These are phyloP conservation scores for Eulemur coronatus DNA, from an alignment of 2,797 vertebrate species.

Conservation along the genomic window DNA sequence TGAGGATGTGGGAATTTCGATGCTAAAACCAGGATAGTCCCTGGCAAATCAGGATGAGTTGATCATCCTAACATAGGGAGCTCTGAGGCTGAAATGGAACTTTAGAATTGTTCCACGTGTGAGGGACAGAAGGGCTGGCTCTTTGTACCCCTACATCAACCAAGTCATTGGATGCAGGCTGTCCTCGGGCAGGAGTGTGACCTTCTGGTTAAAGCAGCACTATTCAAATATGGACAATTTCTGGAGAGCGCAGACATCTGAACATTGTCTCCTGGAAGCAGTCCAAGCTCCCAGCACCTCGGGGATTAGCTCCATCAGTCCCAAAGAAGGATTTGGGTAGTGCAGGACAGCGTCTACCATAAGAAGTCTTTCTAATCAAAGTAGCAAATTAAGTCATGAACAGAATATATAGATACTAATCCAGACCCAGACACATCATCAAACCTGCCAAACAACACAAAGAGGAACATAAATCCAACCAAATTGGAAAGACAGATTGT, in stretches of 20 bases:
- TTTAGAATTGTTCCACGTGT: background rate
- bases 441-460: background rate
- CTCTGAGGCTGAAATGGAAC: background rate
- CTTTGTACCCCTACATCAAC: background rate
- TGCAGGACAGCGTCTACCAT: background rate
- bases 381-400: background rate
- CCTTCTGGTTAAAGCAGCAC: background rate
- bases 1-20: background rate
- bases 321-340: background rate
- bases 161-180: background rate
- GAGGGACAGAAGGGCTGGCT: background rate
- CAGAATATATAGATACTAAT: constrained; percentile 1
- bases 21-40: background rate
- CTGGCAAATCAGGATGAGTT: background rate
- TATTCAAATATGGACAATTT: background rate
- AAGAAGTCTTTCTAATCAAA: background rate
- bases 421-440: background rate
- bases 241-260: background rate
- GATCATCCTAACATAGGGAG: background rate
- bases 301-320: background rate
- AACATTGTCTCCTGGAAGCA: background rate
- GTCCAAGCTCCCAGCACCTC: background rate
- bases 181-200: background rate
- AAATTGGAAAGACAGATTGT: background rate
- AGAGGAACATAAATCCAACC: background rate